A percentile compares a stretch with the other conserved stretches of the same genome.
phyloP scores from a whole-genome alignment of 2,888 invertebrate genomes.

The Xanthostigma xanthostigma region DNA sequence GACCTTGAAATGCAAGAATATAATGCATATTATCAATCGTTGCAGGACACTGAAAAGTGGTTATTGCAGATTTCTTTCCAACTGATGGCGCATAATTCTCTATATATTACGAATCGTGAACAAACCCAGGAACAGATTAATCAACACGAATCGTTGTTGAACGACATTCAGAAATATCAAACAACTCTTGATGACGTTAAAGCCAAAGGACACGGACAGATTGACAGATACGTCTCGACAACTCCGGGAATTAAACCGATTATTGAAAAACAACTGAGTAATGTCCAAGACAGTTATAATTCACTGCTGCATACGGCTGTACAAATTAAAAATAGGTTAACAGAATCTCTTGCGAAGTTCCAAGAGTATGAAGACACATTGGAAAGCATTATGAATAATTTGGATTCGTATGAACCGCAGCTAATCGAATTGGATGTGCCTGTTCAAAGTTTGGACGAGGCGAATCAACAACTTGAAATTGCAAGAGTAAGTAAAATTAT shows the following conservation, averaged over 20 bases:
- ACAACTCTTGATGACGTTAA: slow-evolving; percentile 66
- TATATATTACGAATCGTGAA: slow-evolving; percentile 80
- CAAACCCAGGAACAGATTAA: slow-evolving; percentile 82
- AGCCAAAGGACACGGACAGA: slow-evolving; percentile 69
- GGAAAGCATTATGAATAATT: slow-evolving; percentile 66
- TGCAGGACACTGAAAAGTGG: slow-evolving; percentile 95
- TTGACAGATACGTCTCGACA: slow-evolving; percentile 58
- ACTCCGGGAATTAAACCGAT: slow-evolving; percentile 60
- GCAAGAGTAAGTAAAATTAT: slow-evolving; percentile 43
- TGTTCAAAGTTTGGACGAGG: slow-evolving; percentile 56
- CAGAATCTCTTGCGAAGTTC: slow-evolving; percentile 82
- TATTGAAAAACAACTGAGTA: slow-evolving; percentile 72
- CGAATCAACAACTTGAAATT: slow-evolving; percentile 55
- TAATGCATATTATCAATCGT: slow-evolving; percentile 70
- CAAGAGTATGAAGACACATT: slow-evolving; percentile 85
- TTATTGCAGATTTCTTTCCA: slow-evolving; percentile 86
- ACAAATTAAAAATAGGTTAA: slow-evolving; percentile 76
- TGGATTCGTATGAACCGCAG: slow-evolving; percentile 65
- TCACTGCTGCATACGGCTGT: slow-evolving; percentile 76
- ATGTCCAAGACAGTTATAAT: slow-evolving; percentile 87
- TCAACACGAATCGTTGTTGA: slow-evolving; percentile 64
- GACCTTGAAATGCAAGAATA: slow-evolving; percentile 75
- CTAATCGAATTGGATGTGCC: slow-evolving; percentile 59
- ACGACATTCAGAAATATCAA: slow-evolving; percentile 74
- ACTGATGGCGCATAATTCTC: slow-evolving; percentile 87